Base-by-base conservation (phyloP, 2,888 invertebrate genomes). In the Hydraecia micacea region DNA sequence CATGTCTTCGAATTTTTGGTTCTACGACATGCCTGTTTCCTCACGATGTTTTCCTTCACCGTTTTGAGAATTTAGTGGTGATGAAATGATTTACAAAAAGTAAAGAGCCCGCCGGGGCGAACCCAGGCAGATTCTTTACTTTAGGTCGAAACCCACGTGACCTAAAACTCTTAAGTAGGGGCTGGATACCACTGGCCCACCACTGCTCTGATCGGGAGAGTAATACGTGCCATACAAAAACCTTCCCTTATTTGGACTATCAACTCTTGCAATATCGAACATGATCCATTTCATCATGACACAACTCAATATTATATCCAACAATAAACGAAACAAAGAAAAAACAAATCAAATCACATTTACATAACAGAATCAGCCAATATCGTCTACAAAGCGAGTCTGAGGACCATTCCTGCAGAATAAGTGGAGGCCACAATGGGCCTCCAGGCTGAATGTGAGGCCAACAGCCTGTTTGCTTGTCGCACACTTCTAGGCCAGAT, bases 401-500 rank as follows among this genome's bases (percentile, higher is more conserved):
- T 66, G 65, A 80, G 63, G 67, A 63, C 46, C 63, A 66, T 76
- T 74, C 39, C 73, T 81, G 60, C 46, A 83, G 78, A 78, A 80
- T 77, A 84, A 82, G 73, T 79, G 77, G 75, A 79, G 67, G 69
- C 86, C 71, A 85, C 80, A 87, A 83, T 85, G 72, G 83, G 75
- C 77, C 67, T 78, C 60, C 32, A 78, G 67, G 62, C 52, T 73
- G 85, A 68, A 36, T 79, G 79, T 69, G 84, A 87, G 79, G 81
- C 84, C 81, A 82, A 81, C 84, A 82, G 84, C 86, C 87, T 86
- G 85, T 88, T 84, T 82, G 84, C 87, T 80, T 72, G 75, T 77
- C 75, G 80, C 73, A 79, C 81, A 72, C 87, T 86, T 70, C 81
- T 81, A 73, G 84, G 80, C 77, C 69, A 87, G 88, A 88, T 88